Conservation (phyloP, 2,888 invertebrate species). For the Pocota personata region DNA sequence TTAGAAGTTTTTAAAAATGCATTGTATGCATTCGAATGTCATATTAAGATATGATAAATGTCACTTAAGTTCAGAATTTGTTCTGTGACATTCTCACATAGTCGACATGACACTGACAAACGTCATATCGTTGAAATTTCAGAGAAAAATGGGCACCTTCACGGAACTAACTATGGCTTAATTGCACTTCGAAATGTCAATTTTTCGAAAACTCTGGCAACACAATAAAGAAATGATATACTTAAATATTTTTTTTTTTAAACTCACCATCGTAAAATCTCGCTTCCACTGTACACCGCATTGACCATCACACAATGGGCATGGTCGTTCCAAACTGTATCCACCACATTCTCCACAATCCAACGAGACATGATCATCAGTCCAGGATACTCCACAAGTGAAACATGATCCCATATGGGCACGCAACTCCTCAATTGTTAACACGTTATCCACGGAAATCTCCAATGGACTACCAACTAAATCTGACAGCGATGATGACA, state of each 20-base stretch:
- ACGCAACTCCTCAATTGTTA: slow-evolving; percentile 89
- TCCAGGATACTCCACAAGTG: slow-evolving; percentile 92
- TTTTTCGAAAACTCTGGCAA: too few species aligned
- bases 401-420: slow-evolving; percentile 89
- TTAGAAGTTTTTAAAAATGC: too few species aligned
- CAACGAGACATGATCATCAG: slow-evolving; percentile 89
- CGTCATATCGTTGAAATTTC: too few species aligned
- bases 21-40: too few species aligned
- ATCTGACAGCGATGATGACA: slow-evolving; percentile 82
- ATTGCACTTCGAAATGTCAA: too few species aligned
- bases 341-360: slow-evolving; percentile 92
- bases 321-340: slow-evolving; percentile 89
- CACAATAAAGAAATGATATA: too few species aligned
- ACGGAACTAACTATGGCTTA: too few species aligned
- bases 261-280: slow-evolving; percentile 89
- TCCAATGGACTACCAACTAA: slow-evolving; percentile 82
- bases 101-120: too few species aligned
- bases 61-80: too few species aligned
- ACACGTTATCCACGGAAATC: slow-evolving; percentile 83
- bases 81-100: too few species aligned
- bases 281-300: slow-evolving; percentile 90
- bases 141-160: too few species aligned
- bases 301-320: slow-evolving; percentile 89
- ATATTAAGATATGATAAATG: too few species aligned
- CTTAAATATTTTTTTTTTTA: not conserved